phyloP scores from a whole-genome alignment of 30 jellyfish, hydroid and myxozoan species.

The Sanderia malayensis region DNA sequence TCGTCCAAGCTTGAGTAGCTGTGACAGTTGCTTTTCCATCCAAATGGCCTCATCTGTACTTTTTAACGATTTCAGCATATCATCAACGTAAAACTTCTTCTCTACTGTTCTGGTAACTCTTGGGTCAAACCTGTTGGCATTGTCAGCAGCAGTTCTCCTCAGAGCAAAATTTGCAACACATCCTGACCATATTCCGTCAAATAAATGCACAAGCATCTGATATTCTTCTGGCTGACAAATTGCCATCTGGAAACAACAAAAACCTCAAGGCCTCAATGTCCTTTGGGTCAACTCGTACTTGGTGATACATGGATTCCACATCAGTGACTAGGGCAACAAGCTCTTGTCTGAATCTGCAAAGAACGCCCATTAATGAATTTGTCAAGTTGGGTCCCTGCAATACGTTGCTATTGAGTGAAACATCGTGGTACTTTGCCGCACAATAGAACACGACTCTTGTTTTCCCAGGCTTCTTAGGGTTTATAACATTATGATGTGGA shows the following conservation, averaged over 20 bases:
- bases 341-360: conserved; percentile 30
- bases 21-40: neutral
- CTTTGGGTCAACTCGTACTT: conserved; percentile 37
- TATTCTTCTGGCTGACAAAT: conserved; percentile 13
- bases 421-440: conserved; percentile 39
- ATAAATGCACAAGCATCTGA: conserved; percentile 42
- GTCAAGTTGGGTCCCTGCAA: conserved; percentile 53
- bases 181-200: conserved; percentile 22
- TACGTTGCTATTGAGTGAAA: conserved; percentile 11
- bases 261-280: conserved; percentile 35
- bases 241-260: conserved; percentile 46
- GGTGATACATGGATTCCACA: conserved; percentile 53
- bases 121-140: conserved; percentile 7
- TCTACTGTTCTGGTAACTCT: conserved; percentile 3
- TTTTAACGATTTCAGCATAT: conserved; percentile 17
- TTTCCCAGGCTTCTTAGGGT: conserved; percentile 46
- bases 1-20: conserved; percentile 23
- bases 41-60: conserved; percentile 22
- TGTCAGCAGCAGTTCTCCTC: conserved; percentile 33
- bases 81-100: conserved; percentile 48
- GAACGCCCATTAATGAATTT: conserved; percentile 4
- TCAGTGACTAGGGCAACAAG: conserved; percentile 23
- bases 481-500: conserved; percentile 42
- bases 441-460: conserved; percentile 55
- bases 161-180: conserved; percentile 33